These are phyloP conservation scores for Dioctria rufipes DNA, from an alignment of 2,888 invertebrate genomes.

Conservation along the genomic window DNA sequence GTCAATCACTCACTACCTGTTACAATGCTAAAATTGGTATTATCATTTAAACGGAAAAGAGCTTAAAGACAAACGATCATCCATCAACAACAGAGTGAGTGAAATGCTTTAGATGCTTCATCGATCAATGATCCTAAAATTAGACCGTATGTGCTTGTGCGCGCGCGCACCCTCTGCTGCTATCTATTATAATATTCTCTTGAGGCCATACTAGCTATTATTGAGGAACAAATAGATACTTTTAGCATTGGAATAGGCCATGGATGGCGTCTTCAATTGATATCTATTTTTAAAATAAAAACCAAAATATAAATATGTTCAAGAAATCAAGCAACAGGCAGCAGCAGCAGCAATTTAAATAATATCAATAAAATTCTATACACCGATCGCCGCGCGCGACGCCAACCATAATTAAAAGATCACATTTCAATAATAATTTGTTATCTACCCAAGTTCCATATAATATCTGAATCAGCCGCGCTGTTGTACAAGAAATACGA, in stretches of 20 bases:
- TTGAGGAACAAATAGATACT: background rate
- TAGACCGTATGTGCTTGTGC: conserved; percentile 20
- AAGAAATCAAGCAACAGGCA: background rate
- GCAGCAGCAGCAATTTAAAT: conserved; percentile 1
- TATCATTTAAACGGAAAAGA: conserved; percentile 29
- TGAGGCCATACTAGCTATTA: no score
- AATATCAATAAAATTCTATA: conserved; percentile 45
- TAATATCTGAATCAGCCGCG: background rate
- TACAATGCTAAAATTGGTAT: conserved; percentile 35
- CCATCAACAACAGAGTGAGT: background rate
- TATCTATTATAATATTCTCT: background rate
- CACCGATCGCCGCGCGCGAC: conserved; percentile 12
- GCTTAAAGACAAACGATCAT: conserved; percentile 34
- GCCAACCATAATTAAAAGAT: conserved; percentile 33
- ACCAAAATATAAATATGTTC: background rate
- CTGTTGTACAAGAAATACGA: conserved; percentile 33
- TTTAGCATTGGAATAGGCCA: conserved; percentile 32
- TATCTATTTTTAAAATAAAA: conserved; percentile 29
- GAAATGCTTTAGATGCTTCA: conserved; percentile 36
- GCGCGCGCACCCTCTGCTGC: conserved; percentile 12
- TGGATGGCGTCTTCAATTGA: conserved; percentile 33
- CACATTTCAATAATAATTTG: conserved; percentile 38
- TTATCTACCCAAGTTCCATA: conserved; percentile 12
- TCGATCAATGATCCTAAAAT: conserved; percentile 51
- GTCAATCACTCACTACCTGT: conserved; percentile 23